phyloP scores from a whole-genome alignment of 2,888 invertebrate species.

The Chymomyza amoena region DNA sequence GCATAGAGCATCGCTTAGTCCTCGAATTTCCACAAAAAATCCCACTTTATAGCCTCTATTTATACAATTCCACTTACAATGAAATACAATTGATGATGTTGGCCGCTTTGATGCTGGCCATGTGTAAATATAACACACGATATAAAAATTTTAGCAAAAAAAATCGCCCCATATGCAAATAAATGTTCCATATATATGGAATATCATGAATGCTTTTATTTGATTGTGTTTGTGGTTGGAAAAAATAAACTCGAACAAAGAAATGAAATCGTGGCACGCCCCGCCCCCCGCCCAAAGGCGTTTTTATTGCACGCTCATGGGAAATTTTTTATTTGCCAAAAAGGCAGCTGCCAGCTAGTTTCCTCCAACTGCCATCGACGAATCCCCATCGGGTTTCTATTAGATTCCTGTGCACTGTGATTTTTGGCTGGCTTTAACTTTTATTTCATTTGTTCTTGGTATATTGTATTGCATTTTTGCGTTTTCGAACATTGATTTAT shows the following conservation, averaged over 20 bases:
- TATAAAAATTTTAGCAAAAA: slow-evolving; percentile 3
- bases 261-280: slow-evolving; percentile 21
- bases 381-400: slow-evolving; percentile 25
- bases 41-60: background rate
- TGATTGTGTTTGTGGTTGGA: background rate
- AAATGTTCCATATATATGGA: background rate
- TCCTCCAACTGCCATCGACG: background rate
- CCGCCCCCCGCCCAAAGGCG: slow-evolving; percentile 19
- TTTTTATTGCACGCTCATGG: background rate
- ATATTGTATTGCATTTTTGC: slow-evolving; percentile 44
- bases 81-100: slow-evolving; percentile 21
- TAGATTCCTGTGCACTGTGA: slow-evolving; percentile 16
- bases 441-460: slow-evolving; percentile 49
- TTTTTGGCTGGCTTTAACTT: slow-evolving; percentile 33
- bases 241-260: slow-evolving; percentile 12
- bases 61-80: slow-evolving; percentile 4
- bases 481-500: slow-evolving; percentile 55
- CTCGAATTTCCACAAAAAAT: background rate
- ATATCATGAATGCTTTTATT: background rate
- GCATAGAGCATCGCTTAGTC: slow-evolving; percentile 9
- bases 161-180: slow-evolving; percentile 1
- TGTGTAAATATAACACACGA: background rate
- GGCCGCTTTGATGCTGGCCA: slow-evolving; percentile 6
- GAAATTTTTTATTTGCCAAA: background rate
- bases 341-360: background rate